A percentile compares a stretch with the other conserved stretches of the same genome.
These are phyloP conservation scores for Zosterops japonicus DNA, from an alignment of 2,113 vertebrate species.

Conservation along the genomic window DNA sequence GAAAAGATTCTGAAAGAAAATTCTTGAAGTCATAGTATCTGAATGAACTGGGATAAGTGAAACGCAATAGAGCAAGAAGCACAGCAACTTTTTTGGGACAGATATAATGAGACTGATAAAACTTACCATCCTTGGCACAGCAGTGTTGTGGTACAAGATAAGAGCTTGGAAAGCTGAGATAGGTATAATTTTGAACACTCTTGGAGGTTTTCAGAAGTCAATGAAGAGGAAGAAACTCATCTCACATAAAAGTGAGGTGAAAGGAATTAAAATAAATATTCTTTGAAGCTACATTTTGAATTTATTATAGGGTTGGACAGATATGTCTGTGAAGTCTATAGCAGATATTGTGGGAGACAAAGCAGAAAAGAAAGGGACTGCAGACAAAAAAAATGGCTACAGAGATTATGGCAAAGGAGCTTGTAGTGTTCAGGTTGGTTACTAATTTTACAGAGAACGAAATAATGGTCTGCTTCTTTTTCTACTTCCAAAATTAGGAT, in stretches of 20 bases:
- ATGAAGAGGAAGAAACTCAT: background rate
- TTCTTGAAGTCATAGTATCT: background rate
- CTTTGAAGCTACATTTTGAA: background rate
- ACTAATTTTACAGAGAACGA: background rate
- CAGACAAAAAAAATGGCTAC: background rate
- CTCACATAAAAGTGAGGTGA: background rate
- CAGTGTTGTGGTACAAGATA: background rate
- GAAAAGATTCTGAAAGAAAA: background rate
- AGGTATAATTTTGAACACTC: background rate
- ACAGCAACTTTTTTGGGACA: background rate
- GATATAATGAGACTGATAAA: background rate
- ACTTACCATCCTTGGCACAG: background rate
- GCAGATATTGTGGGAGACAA: background rate
- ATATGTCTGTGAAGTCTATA: background rate
- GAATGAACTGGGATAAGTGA: background rate
- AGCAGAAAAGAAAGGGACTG: background rate
- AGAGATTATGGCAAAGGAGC: background rate
- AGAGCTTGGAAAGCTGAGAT: background rate
- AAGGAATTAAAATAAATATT: background rate
- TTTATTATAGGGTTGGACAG: background rate
- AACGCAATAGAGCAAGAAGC: background rate
- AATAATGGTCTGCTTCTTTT: background rate
- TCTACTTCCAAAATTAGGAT: background rate
- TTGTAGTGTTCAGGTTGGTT: background rate
- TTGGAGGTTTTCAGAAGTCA: background rate